Conservation (phyloP, 2,113 vertebrate genomes). For the Mystacornis crossleyi region DNA sequence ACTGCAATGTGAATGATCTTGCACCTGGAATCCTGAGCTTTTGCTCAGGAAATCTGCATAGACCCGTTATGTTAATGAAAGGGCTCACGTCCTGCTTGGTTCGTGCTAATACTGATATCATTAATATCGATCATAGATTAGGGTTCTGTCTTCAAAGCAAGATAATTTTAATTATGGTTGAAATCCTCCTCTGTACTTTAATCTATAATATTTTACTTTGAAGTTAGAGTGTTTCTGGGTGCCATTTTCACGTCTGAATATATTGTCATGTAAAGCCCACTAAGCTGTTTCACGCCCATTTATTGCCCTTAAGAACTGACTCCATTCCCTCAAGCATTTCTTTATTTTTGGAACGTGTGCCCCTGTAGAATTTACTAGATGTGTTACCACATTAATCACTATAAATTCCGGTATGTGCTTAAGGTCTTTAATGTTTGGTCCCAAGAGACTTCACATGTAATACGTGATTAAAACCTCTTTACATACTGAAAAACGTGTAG, state of each 20-base stretch:
- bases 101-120: background rate
- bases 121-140: background rate
- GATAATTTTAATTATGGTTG: background rate
- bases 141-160: background rate
- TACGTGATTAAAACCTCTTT: background rate
- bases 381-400: background rate
- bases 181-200: background rate
- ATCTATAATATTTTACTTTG: background rate
- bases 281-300: background rate
- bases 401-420: background rate
- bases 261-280: background rate
- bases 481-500: background rate
- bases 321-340: background rate
- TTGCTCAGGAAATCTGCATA: background rate
- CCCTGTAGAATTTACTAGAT: constrained; percentile 42
- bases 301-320: background rate
- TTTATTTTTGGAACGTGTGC: background rate
- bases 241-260: background rate
- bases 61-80: background rate
- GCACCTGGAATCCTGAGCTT: background rate
- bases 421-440: constrained; percentile 11
- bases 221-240: background rate
- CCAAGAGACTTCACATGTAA: background rate
- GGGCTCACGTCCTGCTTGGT: background rate
- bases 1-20: background rate